A percentile compares a stretch with the other conserved stretches of the same genome.
Conservation (phyloP, 2,113 vertebrate genomes). For the Labeo rohita region DNA sequence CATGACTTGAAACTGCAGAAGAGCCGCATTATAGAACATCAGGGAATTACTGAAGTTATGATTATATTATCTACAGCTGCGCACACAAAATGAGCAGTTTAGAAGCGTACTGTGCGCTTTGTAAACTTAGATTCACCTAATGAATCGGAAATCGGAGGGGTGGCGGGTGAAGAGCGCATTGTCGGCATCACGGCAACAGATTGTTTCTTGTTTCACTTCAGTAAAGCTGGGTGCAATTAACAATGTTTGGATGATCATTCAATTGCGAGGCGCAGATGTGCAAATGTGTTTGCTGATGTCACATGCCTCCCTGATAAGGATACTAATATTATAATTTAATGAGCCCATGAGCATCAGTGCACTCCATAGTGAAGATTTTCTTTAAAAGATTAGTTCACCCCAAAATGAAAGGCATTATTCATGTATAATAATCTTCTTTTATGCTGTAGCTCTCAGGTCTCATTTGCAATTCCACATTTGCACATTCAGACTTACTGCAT, state of each 20-base stretch:
- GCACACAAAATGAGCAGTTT: background rate
- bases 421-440: background rate
- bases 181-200: conserved; percentile 24
- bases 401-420: conserved; percentile 12
- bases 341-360: background rate
- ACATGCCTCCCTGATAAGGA: conserved; percentile 16
- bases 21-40: conserved; percentile 5
- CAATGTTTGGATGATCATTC: conserved; percentile 40
- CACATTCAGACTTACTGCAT: background rate
- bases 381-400: conserved; percentile 5
- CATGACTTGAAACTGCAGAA: conserved; percentile 16
- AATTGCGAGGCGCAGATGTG: background rate
- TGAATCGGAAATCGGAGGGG: background rate
- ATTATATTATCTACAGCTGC: background rate
- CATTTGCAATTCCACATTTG: conserved; percentile 6
- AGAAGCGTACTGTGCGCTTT: background rate
- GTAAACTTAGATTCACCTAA: conserved; percentile 1
- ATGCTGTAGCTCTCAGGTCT: background rate
- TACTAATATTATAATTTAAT: conserved; percentile 18
- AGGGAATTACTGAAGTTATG: background rate
- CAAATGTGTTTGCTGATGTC: conserved; percentile 40
- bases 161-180: background rate
- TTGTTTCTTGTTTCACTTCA: conserved; percentile 37
- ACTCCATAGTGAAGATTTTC: background rate
- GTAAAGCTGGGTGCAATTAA: conserved; percentile 39